Evolutionary conservation across 2,113 vertebrate species (phyloP).

Genomic region (Cryptotis parvus): DNA sequence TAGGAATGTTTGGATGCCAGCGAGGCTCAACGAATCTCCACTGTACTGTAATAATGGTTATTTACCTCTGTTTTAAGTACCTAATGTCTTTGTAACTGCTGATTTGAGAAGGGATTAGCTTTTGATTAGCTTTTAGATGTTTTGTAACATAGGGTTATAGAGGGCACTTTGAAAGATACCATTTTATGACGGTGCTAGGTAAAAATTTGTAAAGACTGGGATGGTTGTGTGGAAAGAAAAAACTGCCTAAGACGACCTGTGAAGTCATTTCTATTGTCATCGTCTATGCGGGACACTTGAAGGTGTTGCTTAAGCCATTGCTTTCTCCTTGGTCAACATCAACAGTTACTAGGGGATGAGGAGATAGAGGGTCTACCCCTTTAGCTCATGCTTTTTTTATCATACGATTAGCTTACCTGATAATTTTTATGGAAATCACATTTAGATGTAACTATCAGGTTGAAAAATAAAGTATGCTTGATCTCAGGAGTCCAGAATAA

Average conservation of each 20-base stretch:
- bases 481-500: constrained; percentile 14
- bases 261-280: constrained; percentile 56
- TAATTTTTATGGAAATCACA: constrained; percentile 65
- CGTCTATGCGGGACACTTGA: constrained; percentile 49
- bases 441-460: constrained; percentile 61
- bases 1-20: constrained; percentile 55
- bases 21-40: constrained; percentile 67
- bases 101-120: constrained; percentile 66
- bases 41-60: constrained; percentile 80
- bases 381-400: constrained; percentile 51
- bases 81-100: constrained; percentile 79
- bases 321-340: constrained; percentile 24
- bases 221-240: constrained; percentile 57
- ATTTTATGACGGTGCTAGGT: constrained; percentile 67
- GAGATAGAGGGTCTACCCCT: constrained; percentile 44
- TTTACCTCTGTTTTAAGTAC: constrained; percentile 81
- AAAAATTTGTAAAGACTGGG: neutral
- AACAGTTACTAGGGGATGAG: constrained; percentile 45
- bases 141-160: constrained; percentile 72
- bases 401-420: constrained; percentile 46
- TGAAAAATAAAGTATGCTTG: constrained; percentile 39
- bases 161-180: constrained; percentile 71
- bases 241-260: constrained; percentile 48
- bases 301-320: constrained; percentile 54
- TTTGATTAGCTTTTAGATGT: constrained; percentile 36